These are phyloP conservation scores for Drosophila rellima DNA, from an alignment of 2,888 invertebrate species.

Conservation along the genomic window DNA sequence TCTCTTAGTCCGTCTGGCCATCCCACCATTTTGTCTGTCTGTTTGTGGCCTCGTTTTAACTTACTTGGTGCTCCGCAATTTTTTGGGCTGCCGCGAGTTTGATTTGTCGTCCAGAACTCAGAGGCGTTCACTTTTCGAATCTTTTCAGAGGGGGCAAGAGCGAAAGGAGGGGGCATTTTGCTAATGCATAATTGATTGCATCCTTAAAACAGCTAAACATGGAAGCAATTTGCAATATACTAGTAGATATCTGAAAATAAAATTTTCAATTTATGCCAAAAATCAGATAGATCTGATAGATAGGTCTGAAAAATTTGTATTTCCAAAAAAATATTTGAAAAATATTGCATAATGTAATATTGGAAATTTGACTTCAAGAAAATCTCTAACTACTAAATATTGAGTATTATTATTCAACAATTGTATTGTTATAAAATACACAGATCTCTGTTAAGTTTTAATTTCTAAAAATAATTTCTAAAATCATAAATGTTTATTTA, in stretches of 20 bases:
- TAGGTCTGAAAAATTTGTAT: too few species aligned
- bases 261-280: not conserved
- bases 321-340: not conserved
- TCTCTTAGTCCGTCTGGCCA: not conserved
- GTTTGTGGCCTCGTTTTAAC: constrained; percentile 74
- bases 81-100: constrained; percentile 71
- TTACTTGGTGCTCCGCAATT: constrained; percentile 78
- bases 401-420: too few species aligned
- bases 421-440: too few species aligned
- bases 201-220: not conserved
- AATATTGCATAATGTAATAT: not conserved
- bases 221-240: too few species aligned
- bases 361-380: not conserved
- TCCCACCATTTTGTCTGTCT: constrained; percentile 32
- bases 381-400: not conserved
- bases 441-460: too few species aligned
- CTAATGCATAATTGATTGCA: not conserved
- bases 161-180: not conserved
- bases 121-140: not conserved
- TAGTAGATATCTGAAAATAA: not conserved
- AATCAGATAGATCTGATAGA: not conserved
- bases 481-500: too few species aligned
- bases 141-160: not conserved
- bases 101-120: constrained; percentile 49
- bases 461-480: too few species aligned